These are phyloP conservation scores for Cheilosia vernalis DNA, from an alignment of 2,888 invertebrate genomes.

Conservation along the genomic window DNA sequence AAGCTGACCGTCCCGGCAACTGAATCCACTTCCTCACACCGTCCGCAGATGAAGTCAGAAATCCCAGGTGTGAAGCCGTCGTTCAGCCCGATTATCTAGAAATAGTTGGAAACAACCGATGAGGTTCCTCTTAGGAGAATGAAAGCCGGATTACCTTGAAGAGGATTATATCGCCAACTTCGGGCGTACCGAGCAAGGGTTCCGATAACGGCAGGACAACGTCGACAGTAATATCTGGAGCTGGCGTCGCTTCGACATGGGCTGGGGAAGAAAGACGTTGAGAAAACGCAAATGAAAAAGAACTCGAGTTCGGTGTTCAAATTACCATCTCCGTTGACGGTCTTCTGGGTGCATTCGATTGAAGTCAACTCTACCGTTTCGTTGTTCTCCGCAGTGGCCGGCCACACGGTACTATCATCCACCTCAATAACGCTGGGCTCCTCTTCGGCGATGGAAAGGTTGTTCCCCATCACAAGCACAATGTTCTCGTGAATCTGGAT, in stretches of 20 bases:
- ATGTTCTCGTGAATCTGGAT: constrained; percentile 56
- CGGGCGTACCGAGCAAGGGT: constrained; percentile 27
- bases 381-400: neutral
- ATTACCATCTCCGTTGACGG: neutral
- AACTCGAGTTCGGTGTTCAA: neutral
- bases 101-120: neutral
- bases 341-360: neutral
- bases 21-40: constrained; percentile 35
- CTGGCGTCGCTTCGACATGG: neutral
- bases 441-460: neutral
- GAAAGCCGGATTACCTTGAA: constrained; percentile 34
- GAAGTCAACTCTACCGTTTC: neutral
- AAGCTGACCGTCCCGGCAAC: constrained; percentile 16
- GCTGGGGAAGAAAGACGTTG: neutral
- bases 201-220: constrained; percentile 36
- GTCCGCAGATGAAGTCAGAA: constrained; percentile 48
- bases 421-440: constrained; percentile 49
- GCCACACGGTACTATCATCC: constrained; percentile 33
- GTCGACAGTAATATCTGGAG: constrained; percentile 6
- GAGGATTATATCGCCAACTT: constrained; percentile 41
- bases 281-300: neutral
- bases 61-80: constrained; percentile 21
- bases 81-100: constrained; percentile 26
- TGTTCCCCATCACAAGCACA: neutral
- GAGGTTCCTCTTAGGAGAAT: neutral